Evolutionary conservation across 2,888 invertebrate genomes (phyloP).

Genomic region (Erpobdella octoculata): DNA sequence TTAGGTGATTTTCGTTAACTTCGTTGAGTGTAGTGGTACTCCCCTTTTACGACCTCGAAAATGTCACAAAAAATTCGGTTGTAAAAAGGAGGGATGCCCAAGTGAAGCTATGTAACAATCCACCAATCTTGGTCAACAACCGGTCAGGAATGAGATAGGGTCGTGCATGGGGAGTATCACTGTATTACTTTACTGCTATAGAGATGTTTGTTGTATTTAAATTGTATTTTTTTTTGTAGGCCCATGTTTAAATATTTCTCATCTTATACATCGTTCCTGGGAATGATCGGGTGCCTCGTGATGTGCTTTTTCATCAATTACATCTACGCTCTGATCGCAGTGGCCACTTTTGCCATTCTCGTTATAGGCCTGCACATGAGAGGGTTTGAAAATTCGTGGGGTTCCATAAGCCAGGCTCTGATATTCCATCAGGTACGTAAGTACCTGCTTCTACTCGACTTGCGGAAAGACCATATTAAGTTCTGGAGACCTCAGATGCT

Average conservation of each 20-base stretch:
- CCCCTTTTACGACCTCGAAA: too few species aligned
- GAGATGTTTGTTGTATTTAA: too few species aligned
- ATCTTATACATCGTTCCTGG: conserved; percentile 81
- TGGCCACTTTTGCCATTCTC: conserved; percentile 73
- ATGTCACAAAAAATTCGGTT: too few species aligned
- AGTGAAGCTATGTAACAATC: too few species aligned
- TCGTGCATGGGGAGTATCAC: too few species aligned
- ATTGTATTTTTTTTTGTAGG: conserved; percentile 55
- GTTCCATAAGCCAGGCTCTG: conserved; percentile 94
- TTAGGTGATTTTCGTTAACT: conserved; percentile 61
- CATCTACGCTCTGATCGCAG: conserved; percentile 77
- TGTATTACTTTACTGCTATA: too few species aligned
- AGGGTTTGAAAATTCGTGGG: conserved; percentile 84
- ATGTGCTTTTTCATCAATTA: conserved; percentile 93
- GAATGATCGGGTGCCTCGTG: conserved; percentile 72
- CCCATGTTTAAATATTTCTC: conserved; percentile 93
- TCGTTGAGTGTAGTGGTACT: too few species aligned
- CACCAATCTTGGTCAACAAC: too few species aligned
- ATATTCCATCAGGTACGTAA: conserved; percentile 97
- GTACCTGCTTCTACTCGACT: conserved; percentile 86
- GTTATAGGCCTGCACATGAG: conserved; percentile 76
- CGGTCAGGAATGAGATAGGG: too few species aligned
- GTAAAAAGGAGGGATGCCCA: too few species aligned
- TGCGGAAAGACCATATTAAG: conserved; percentile 93
- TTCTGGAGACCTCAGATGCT: conserved; percentile 97